These are phyloP conservation scores for Anoplophora glabripennis DNA, from an alignment of 1,140 invertebrate species.

Conservation along the genomic window DNA sequence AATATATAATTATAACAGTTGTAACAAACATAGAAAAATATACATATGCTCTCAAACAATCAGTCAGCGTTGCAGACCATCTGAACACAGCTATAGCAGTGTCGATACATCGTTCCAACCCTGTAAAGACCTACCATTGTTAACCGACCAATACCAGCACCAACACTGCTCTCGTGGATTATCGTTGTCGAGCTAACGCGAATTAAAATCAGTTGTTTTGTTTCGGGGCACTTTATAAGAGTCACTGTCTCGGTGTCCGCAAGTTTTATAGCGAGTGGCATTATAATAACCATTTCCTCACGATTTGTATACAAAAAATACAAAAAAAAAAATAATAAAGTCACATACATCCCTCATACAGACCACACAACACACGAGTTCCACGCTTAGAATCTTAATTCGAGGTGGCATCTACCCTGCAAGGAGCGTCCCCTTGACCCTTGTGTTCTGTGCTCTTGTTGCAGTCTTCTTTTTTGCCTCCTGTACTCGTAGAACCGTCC, in stretches of 20 bases:
- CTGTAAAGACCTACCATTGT: conserved; percentile 22
- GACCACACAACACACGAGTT: not conserved
- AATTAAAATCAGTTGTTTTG: conserved; percentile 9
- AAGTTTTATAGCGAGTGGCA: not conserved
- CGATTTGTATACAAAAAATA: not conserved
- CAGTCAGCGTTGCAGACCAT: conserved; percentile 38
- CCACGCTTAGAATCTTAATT: not conserved
- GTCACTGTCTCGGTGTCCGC: conserved; percentile 15
- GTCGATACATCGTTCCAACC: conserved; percentile 25
- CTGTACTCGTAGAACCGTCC: conserved; percentile 20
- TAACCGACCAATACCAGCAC: conserved; percentile 19
- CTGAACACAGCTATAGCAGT: conserved; percentile 41
- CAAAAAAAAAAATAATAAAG: conserved; percentile 1
- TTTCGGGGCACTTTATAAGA: not conserved
- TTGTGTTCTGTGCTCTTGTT: conserved; percentile 37
- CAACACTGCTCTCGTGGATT: conserved; percentile 27
- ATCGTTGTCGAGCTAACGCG: conserved; percentile 35
- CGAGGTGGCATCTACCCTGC: not conserved
- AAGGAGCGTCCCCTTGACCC: conserved; percentile 45
- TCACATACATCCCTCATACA: not conserved
- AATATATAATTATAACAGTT: conserved; percentile 50
- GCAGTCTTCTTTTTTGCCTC: conserved; percentile 35
- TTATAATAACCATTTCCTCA: not conserved
- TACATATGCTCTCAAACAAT: conserved; percentile 49
- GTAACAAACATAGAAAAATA: conserved; percentile 53